A percentile compares a stretch with the other conserved stretches of the same genome.
Evolutionary conservation across 2,113 vertebrate genomes (phyloP).

Genomic region (Phasianus colchicus): DNA sequence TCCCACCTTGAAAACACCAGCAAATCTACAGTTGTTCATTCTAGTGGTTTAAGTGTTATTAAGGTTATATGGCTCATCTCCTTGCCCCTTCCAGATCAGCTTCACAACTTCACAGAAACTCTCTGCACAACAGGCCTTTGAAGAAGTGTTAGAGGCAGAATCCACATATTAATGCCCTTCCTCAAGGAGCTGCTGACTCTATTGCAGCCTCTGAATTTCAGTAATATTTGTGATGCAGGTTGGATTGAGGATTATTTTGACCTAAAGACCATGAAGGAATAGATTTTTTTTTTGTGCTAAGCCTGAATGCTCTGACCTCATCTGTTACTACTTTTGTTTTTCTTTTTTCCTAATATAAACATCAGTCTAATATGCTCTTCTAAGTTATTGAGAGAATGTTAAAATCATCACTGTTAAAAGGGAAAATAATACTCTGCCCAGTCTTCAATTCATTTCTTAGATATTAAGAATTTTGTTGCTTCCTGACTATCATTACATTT

Average conservation of each 20-base stretch:
- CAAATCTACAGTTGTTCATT: background rate
- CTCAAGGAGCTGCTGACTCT: background rate
- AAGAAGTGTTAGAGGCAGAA: constrained; percentile 8
- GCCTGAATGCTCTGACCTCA: background rate
- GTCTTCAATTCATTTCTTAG: background rate
- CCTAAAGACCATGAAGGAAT: background rate
- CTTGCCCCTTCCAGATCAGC: background rate
- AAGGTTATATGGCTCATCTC: background rate
- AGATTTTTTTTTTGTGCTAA: background rate
- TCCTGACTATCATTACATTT: background rate
- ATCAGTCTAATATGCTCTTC: background rate
- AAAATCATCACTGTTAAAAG: background rate
- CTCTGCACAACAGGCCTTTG: background rate
- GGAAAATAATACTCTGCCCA: background rate
- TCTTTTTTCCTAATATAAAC: background rate
- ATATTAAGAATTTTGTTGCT: background rate
- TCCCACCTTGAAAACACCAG: background rate
- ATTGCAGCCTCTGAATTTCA: background rate
- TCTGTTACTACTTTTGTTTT: background rate
- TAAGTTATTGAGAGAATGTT: background rate
- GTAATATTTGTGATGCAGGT: background rate
- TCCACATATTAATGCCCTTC: background rate
- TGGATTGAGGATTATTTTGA: constrained; percentile 2
- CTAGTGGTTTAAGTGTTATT: background rate
- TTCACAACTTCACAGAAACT: background rate